Evolutionary conservation across 1,140 invertebrate species (phyloP).

Genomic region (Melipona quadrifasciata): DNA sequence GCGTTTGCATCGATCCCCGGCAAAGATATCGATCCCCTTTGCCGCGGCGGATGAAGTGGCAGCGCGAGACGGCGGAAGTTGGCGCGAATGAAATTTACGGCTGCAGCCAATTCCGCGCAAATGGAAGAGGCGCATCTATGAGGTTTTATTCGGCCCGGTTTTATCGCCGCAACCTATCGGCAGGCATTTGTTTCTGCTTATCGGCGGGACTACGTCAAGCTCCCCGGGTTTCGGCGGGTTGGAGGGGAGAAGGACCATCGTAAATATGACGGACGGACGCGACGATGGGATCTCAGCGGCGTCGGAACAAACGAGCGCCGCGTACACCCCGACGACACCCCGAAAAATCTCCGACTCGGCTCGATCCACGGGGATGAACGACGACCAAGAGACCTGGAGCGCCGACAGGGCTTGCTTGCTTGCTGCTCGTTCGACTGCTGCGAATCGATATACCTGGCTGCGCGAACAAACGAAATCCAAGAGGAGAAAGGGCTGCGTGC

Average conservation of each 20-base stretch:
- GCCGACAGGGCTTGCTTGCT: conserved; percentile 39
- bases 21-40: conserved; percentile 48
- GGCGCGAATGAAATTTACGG: conserved; percentile 68
- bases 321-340: conserved; percentile 15
- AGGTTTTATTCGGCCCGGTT: conserved; percentile 65
- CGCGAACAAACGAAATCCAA: conserved; percentile 46
- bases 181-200: conserved; percentile 77
- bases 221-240: neutral
- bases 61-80: conserved; percentile 64
- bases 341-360: conserved; percentile 54
- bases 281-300: conserved; percentile 64
- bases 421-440: conserved; percentile 40
- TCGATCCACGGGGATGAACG: conserved; percentile 58
- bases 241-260: conserved; percentile 39
- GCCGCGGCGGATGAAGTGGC: conserved; percentile 47
- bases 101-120: conserved; percentile 65
- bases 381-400: conserved; percentile 35
- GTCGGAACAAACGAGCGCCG: conserved; percentile 62
- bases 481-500: conserved; percentile 30
- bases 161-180: conserved; percentile 67
- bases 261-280: conserved; percentile 72
- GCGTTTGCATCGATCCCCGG: conserved; percentile 50
- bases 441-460: conserved; percentile 65
- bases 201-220: conserved; percentile 62
- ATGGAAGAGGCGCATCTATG: conserved; percentile 71